Conservation (phyloP, 2,888 invertebrate species). For the Meta bourneti region DNA sequence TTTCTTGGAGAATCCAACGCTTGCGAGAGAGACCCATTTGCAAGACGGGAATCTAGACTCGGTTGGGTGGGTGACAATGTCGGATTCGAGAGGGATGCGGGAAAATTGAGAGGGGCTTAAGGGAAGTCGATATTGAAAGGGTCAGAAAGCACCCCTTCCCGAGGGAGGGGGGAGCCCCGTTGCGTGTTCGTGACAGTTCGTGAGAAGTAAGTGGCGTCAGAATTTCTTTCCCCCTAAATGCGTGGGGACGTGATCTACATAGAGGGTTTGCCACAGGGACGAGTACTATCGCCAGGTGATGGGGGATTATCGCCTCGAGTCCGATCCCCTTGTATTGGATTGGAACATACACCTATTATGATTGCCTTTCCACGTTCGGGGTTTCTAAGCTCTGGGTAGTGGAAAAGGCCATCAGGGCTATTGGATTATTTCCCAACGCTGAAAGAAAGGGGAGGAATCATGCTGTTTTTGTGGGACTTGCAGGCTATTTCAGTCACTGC, state of each 20-base stretch:
- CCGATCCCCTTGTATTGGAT: neutral
- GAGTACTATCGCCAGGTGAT: constrained; percentile 16
- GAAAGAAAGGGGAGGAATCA: too few relatives aligned
- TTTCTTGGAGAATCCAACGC: too few relatives aligned
- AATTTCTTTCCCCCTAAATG: constrained; percentile 41
- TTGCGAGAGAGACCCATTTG: too few relatives aligned
- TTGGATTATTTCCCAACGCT: neutral
- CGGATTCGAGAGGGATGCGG: neutral
- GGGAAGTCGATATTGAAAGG: constrained; percentile 65
- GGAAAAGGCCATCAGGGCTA: neutral
- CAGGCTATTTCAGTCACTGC: too few relatives aligned
- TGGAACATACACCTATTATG: neutral
- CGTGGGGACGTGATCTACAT: constrained; percentile 63
- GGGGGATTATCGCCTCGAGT: neutral
- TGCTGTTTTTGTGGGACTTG: too few relatives aligned
- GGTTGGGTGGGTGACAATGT: neutral
- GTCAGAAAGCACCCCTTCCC: constrained; percentile 34
- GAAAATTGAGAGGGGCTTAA: constrained; percentile 61
- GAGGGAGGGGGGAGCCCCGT: constrained; percentile 8
- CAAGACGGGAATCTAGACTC: too few relatives aligned
- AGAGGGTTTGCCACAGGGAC: constrained; percentile 40
- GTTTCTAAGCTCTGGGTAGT: neutral
- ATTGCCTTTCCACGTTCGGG: neutral
- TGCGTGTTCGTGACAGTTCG: constrained; percentile 70
- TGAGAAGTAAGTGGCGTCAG: constrained; percentile 30